Percentiles rank a stretch among this genome's conserved stretches.
Conservation (phyloP, 2,113 vertebrate species). For the Anolis carolinensis region DNA sequence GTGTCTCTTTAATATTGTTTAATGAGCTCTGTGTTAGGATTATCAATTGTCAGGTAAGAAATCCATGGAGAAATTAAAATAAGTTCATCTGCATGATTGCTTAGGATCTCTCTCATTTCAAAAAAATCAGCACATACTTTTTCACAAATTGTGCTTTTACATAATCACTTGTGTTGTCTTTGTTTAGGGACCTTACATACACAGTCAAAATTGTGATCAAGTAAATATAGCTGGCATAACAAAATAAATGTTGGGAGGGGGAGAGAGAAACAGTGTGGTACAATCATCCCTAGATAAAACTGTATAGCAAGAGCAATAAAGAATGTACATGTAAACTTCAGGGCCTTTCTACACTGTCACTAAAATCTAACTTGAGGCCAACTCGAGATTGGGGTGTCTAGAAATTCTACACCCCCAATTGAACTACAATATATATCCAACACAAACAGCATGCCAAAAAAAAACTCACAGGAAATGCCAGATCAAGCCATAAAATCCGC, state of each 20-base stretch:
- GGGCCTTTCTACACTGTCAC: too few species aligned
- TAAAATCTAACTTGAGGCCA: too few species aligned
- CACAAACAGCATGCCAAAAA: too few species aligned
- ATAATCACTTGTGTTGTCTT: background rate
- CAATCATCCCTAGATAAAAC: background rate
- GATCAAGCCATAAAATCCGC: too few species aligned
- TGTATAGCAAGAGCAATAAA: background rate
- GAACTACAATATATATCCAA: too few species aligned
- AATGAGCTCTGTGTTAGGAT: background rate
- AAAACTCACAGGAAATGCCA: too few species aligned
- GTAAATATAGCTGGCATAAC: background rate
- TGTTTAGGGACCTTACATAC: background rate
- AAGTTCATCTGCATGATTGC: background rate
- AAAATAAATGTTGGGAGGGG: background rate
- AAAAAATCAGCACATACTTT: background rate
- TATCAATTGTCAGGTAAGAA: background rate
- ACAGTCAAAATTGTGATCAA: background rate
- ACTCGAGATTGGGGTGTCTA: too few species aligned
- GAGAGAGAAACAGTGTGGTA: background rate
- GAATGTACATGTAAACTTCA: background rate
- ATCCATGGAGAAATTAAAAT: background rate
- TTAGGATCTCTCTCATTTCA: background rate
- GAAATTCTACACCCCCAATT: too few species aligned
- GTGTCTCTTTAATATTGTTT: constrained; percentile 32
- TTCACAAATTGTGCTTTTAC: background rate